Evolutionary conservation across 1,140 invertebrate genomes (phyloP).

Genomic region (Holcopasites calliopsidis): DNA sequence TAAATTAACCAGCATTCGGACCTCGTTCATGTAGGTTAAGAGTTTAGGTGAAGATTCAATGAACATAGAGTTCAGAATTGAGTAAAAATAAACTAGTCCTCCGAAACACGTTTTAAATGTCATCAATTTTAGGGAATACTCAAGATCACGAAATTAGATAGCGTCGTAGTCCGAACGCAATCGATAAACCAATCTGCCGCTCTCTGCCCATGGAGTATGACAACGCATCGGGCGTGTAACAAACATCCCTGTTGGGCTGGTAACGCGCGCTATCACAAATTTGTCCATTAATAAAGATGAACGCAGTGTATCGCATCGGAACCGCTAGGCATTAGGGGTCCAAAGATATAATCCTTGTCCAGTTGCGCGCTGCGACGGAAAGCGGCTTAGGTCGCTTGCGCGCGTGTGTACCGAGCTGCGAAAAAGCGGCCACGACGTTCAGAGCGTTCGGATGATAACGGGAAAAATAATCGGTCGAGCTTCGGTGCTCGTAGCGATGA

Average conservation of each 20-base stretch:
- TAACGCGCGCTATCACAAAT: slow-evolving; percentile 36
- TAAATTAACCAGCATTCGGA: no score
- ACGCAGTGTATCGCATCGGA: slow-evolving; percentile 18
- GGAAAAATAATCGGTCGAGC: slow-evolving; percentile 61
- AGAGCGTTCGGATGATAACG: slow-evolving; percentile 63
- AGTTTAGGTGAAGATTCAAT: no score
- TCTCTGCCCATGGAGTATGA: not conserved
- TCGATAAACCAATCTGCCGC: slow-evolving; percentile 18
- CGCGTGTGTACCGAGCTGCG: not conserved
- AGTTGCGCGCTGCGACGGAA: slow-evolving; percentile 30
- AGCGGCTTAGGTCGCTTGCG: slow-evolving; percentile 48
- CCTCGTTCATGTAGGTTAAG: no score
- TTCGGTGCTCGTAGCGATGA: slow-evolving; percentile 54
- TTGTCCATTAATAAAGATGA: slow-evolving; percentile 47
- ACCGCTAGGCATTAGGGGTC: not conserved
- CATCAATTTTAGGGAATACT: no score
- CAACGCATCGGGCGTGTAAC: slow-evolving; percentile 19
- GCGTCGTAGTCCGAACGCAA: not conserved
- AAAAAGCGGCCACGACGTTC: slow-evolving; percentile 23
- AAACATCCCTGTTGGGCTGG: not conserved
- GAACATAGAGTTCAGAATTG: no score
- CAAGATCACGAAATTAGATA: not conserved
- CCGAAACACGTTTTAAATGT: no score
- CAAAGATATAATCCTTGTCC: slow-evolving; percentile 44
- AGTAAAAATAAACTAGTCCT: no score